These are phyloP conservation scores for Bradypus variegatus DNA, from an alignment of 2,797 vertebrate species.

Conservation along the genomic window DNA sequence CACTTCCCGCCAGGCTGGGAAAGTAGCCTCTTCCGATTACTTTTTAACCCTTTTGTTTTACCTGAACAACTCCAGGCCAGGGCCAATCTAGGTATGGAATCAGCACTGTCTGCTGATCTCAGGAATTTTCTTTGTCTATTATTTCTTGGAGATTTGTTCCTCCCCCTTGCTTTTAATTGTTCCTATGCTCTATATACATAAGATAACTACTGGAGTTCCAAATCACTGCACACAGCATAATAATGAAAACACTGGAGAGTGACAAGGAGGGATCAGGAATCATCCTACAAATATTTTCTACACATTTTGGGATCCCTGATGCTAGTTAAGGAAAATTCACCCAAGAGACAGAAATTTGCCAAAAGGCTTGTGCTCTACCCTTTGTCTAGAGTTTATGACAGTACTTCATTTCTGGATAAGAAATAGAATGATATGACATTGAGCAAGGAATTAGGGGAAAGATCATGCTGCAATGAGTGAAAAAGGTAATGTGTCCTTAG, in stretches of 20 bases:
- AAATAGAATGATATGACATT: background rate
- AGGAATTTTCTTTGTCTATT: background rate
- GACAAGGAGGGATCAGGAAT: background rate
- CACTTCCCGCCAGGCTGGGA: constrained; percentile 74
- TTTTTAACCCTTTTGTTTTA: background rate
- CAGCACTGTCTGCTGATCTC: background rate
- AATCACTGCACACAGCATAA: background rate
- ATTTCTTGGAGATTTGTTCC: background rate
- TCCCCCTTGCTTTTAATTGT: background rate
- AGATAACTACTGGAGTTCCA: background rate
- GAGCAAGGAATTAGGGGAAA: background rate
- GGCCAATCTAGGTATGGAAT: background rate
- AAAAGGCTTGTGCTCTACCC: background rate
- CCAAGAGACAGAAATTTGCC: background rate
- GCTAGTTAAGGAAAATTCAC: background rate
- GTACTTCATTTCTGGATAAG: background rate
- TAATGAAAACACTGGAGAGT: background rate
- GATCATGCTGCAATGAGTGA: background rate
- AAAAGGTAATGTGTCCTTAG: background rate
- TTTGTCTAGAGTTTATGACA: background rate
- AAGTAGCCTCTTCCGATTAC: too few relatives aligned
- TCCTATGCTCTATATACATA: background rate
- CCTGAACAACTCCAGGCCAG: background rate
- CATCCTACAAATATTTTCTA: background rate
- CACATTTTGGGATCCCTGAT: background rate